Evolutionary conservation across 2,797 vertebrate genomes (phyloP).

Genomic region (Eulemur mongoz): DNA sequence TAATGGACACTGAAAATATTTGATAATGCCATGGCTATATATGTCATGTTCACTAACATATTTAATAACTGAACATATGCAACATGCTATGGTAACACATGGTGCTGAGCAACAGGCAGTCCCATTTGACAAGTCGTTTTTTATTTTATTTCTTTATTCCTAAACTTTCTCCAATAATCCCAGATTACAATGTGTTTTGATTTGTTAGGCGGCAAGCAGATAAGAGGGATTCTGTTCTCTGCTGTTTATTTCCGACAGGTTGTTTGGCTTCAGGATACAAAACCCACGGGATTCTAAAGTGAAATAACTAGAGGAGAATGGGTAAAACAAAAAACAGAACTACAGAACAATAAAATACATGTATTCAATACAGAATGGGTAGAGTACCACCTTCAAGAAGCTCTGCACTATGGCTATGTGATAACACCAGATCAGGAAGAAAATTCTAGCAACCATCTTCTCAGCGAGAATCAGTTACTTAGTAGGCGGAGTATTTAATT

Average conservation of each 20-base stretch:
- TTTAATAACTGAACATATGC: conserved; percentile 82
- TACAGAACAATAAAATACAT: background rate
- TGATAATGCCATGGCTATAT: conserved; percentile 71
- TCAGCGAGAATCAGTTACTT: background rate
- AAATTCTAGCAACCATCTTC: background rate
- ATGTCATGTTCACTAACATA: conserved; percentile 59
- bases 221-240: conserved; percentile 61
- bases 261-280: conserved; percentile 46
- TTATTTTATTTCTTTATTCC: conserved; percentile 78
- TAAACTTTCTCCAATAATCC: conserved; percentile 69
- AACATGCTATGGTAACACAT: conserved; percentile 76
- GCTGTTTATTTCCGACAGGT: conserved; percentile 65
- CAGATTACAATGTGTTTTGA: conserved; percentile 75
- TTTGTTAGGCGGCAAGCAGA: conserved; percentile 72
- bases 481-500: conserved; percentile 67
- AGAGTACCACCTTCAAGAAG: background rate
- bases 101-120: conserved; percentile 78
- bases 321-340: background rate
- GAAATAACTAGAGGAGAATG: background rate
- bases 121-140: conserved; percentile 79
- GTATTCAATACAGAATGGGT: background rate
- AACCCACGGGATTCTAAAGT: conserved; percentile 43
- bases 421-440: background rate
- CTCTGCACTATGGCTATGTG: background rate
- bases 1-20: conserved; percentile 73